A percentile compares a stretch with the other conserved stretches of the same genome.
Evolutionary conservation across 2,113 vertebrate species (phyloP).

Genomic region (Phocoena phocoena): DNA sequence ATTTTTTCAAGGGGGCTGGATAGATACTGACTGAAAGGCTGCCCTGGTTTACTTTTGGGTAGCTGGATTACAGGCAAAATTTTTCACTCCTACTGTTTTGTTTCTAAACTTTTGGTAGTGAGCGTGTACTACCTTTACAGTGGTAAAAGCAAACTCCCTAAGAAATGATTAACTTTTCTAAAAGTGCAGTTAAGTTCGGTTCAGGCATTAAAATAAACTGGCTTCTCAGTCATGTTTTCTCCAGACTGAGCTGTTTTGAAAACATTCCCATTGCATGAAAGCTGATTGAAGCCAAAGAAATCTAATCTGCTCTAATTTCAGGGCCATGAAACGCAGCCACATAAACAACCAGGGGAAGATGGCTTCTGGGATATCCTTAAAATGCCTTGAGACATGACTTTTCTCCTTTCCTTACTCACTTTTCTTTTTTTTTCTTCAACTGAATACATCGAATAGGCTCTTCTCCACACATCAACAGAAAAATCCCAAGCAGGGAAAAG

Average conservation of each 20-base stretch:
- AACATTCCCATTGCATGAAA: constrained; percentile 43
- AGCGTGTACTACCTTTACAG: constrained; percentile 8
- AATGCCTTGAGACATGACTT: not conserved
- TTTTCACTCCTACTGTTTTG: constrained; percentile 25
- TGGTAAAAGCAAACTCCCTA: constrained; percentile 24
- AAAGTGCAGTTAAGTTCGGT: not conserved
- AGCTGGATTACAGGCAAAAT: not conserved
- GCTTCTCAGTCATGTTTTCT: constrained; percentile 8
- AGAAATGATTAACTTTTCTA: constrained; percentile 43
- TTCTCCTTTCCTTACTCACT: not conserved
- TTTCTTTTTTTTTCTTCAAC: not conserved
- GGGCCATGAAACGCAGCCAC: not conserved
- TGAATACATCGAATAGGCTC: not conserved
- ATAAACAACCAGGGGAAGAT: not conserved
- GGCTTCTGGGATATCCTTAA: not conserved
- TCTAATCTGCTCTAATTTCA: constrained; percentile 52
- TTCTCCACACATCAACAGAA: not conserved
- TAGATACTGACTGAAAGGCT: not conserved
- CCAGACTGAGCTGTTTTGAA: constrained; percentile 37
- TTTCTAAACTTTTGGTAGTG: constrained; percentile 11
- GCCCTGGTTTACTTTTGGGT: not conserved
- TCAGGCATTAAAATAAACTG: constrained; percentile 17
- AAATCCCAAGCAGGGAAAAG: constrained; percentile 23
- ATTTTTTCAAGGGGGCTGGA: not conserved
- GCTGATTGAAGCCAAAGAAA: constrained; percentile 36